Conservation (phyloP, 2,888 invertebrate genomes). For the Esperia sulphurella region DNA sequence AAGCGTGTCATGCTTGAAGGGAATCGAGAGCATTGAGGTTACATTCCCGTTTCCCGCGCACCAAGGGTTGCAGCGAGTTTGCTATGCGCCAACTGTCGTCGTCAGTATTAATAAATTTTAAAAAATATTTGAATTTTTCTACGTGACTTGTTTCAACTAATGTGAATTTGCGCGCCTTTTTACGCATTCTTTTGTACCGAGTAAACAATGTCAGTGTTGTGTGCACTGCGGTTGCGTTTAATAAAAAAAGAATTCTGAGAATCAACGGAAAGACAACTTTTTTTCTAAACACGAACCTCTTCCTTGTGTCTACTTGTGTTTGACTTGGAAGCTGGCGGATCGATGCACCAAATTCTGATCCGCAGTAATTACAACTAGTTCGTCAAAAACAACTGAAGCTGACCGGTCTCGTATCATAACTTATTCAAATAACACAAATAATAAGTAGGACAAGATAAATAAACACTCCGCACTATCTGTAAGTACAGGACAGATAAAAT, state of each 20-base stretch:
- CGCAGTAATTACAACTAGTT: background rate
- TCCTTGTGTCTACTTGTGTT: too few species aligned
- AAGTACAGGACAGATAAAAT: conserved; percentile 49
- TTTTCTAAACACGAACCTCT: too few species aligned
- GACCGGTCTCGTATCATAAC: conserved; percentile 5
- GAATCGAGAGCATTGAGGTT: conserved; percentile 28
- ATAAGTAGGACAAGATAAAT: conserved; percentile 58
- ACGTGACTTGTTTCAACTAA: conserved; percentile 1
- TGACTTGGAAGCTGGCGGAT: too few species aligned
- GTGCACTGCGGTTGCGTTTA: too few species aligned
- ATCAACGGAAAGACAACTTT: too few species aligned
- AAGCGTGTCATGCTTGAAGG: background rate
- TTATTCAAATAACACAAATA: conserved; percentile 8
- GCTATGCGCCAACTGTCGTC: conserved; percentile 22
- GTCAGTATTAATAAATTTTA: conserved; percentile 3
- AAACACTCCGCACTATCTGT: conserved; percentile 51
- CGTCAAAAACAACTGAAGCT: background rate
- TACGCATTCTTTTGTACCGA: too few species aligned
- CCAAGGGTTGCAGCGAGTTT: conserved; percentile 26
- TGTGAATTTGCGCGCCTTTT: conserved; percentile 4
- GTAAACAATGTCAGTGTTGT: too few species aligned
- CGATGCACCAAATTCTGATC: too few species aligned
- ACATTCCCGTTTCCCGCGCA: conserved; percentile 55
- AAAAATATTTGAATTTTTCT: background rate
- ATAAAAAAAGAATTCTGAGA: too few species aligned